Percentiles rank a stretch among this genome's conserved stretches.
phyloP scores from a whole-genome alignment of 2,797 vertebrate genomes.

The Gymnoscopelus braueri region DNA sequence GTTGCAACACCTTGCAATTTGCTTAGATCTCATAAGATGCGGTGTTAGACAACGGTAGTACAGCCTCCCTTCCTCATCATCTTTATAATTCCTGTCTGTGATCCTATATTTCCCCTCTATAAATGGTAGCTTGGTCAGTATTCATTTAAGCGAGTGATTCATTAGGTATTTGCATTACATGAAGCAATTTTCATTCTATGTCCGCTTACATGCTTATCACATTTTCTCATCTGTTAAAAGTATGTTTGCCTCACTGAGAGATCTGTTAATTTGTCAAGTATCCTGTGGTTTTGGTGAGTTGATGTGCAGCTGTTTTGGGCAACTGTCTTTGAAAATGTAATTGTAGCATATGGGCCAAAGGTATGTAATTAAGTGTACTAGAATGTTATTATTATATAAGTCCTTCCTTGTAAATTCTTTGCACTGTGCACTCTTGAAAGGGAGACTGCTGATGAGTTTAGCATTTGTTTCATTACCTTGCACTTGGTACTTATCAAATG shows the following conservation, averaged over 20 bases:
- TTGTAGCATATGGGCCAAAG: conserved; percentile 63
- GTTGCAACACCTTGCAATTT: conserved; percentile 39
- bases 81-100: conserved; percentile 19
- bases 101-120: conserved; percentile 23
- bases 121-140: conserved; percentile 47
- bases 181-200: conserved; percentile 46
- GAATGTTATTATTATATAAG: conserved; percentile 61
- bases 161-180: conserved; percentile 67
- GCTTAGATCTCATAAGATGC: conserved; percentile 51
- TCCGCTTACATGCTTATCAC: conserved; percentile 32
- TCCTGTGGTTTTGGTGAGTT: conserved; percentile 30
- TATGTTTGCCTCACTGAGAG: conserved; percentile 30
- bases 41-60: conserved; percentile 45
- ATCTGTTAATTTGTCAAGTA: conserved; percentile 18
- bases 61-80: conserved; percentile 38
- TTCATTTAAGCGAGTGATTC: conserved; percentile 38
- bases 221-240: conserved; percentile 35
- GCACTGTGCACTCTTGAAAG: conserved; percentile 62
- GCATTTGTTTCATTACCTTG: conserved; percentile 65
- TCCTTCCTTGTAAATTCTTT: conserved; percentile 60
- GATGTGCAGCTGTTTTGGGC: conserved; percentile 16
- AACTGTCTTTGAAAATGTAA: conserved; percentile 25
- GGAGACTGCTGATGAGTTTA: conserved; percentile 60
- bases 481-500: conserved; percentile 70
- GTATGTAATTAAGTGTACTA: conserved; percentile 62